Base-by-base conservation (phyloP, 2,797 vertebrate species). In the Sebastes trivittatus region DNA sequence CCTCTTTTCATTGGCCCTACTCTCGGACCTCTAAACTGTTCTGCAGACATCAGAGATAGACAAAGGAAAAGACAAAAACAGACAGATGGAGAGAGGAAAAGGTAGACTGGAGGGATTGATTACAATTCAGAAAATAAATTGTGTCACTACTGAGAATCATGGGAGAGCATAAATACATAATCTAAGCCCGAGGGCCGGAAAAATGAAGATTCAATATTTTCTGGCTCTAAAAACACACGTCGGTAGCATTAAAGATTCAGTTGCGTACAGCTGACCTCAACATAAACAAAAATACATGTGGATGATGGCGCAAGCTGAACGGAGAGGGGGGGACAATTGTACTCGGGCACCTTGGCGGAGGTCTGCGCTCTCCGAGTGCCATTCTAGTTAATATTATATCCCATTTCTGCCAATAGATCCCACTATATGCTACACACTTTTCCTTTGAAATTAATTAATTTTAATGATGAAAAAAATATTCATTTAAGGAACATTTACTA, bases 21-120 rank as follows among this genome's bases (percentile, higher is more conserved):
- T 71, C 32, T 68, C n/a, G 6, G 8, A 78, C 23, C n/a, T 61
- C 74, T 87, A 87, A 92, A 84, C 79, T 86, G 59, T 90, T 89
- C 69, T 80, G 67, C 89, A 91, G 87, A 87, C 82, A 7, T 3
- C 16, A 61, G 30, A 4, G 69, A 55, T 0, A 42, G 80, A 64
- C 27, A 75, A 73, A 77, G 36, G 34, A 60, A 62, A 63, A 74
- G 72, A 65, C 34, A 13, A 58, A 76, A 72, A 74, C 66, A 66
- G 74, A 76, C 29, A 13, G 42, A 56, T 11, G n/a, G 56, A 60
- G 63, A 29, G 25, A 49, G 6, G 55, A 5, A 76, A 60, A 36
- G 71, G 20, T 13, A 49, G 29, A 54, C 62, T 60, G 22, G 14
- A 68, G 67, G 72, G 54, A 34, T 30, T 61, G 56, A 80, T 83